Evolutionary conservation across 2,797 vertebrate species (phyloP), one percentile per base, ranked within the genome.

Genomic region (Aphelocoma californica): DNA sequence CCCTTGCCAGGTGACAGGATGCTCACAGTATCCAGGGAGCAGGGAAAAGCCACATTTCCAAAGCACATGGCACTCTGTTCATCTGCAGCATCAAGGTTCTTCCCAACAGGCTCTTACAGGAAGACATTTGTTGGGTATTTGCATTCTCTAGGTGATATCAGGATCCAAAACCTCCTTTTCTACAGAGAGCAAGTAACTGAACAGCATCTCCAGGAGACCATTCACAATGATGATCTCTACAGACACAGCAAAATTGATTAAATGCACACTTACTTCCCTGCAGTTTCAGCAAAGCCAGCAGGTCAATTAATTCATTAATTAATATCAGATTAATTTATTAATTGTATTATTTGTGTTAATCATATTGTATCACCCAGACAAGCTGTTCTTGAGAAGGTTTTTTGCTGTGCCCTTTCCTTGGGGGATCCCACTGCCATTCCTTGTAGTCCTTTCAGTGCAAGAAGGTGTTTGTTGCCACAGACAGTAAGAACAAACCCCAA

Each of bases 201-300:
- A 60, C 12, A 85, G 61, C 67, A 71, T 84, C 81, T 92, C 61
- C 69, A 83, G 73, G n/a, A 84, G 53, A 62, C 73, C 65, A 62
- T 40, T 95, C 70, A 70, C 65, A 79, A 20, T 0, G 42, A 66
- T 88, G 95, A 94, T 80, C 94, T 93, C 87, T 94, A 38, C 74
- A 56, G 40, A 50, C 78, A 86, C 61, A 93, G 60, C 42, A 96
- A 87, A 93, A 96, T 54, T 93, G 95, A 94, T 86, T 95, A 96
- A 95, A 92, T 56, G 67, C 74, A 77, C 74, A 44, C 61, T 91
- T 88, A 80, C 80, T 94, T 97, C 72, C 81, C 78, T 96, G 86
- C 91, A 91, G 88, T 80, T 90, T 90, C 95, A 95, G 86, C 89
- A 81, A 85, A 96, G 90, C 69, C 88, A 93, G 36, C 34, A 89